phyloP scores from a whole-genome alignment of 1,140 invertebrate genomes.

The Neomicropteryx cornuta region DNA sequence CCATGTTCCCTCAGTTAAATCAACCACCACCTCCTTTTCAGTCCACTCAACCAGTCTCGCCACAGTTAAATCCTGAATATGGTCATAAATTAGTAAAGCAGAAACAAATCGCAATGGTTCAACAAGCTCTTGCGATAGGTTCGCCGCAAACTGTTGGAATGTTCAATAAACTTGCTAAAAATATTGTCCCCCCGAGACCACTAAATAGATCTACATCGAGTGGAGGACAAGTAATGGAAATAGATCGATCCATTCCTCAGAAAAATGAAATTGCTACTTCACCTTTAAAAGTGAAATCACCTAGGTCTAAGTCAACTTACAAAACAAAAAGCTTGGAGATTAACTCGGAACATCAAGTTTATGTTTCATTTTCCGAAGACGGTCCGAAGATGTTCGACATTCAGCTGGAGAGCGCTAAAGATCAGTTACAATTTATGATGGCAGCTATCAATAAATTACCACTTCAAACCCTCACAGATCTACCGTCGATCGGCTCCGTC shows the following conservation, averaged over 20 bases:
- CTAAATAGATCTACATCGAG: slow-evolving; percentile 4
- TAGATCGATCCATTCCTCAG: no score
- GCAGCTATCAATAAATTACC: slow-evolving; percentile 47
- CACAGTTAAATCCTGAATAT: no score
- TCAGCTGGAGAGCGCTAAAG: slow-evolving; percentile 46
- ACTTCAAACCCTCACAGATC: slow-evolving; percentile 45
- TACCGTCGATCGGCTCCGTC: slow-evolving; percentile 54
- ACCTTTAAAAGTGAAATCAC: no score
- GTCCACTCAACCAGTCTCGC: background rate
- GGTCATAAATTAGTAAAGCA: no score
- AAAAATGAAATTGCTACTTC: no score
- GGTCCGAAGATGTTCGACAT: slow-evolving; percentile 63
- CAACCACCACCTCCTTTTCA: background rate
- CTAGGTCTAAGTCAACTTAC: slow-evolving; percentile 40
- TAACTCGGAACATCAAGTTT: slow-evolving; percentile 50
- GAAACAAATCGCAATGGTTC: no score
- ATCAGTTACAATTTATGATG: slow-evolving; percentile 52
- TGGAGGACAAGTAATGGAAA: no score
- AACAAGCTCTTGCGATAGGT: no score
- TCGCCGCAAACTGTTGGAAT: no score
- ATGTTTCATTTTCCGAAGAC: slow-evolving; percentile 62
- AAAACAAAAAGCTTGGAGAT: slow-evolving; percentile 46
- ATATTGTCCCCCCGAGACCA: slow-evolving; percentile 6
- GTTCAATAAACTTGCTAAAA: slow-evolving; percentile 5
- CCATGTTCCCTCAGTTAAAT: background rate